Conservation (phyloP, 2,113 vertebrate species). For the Nyctereutes procyonoides region DNA sequence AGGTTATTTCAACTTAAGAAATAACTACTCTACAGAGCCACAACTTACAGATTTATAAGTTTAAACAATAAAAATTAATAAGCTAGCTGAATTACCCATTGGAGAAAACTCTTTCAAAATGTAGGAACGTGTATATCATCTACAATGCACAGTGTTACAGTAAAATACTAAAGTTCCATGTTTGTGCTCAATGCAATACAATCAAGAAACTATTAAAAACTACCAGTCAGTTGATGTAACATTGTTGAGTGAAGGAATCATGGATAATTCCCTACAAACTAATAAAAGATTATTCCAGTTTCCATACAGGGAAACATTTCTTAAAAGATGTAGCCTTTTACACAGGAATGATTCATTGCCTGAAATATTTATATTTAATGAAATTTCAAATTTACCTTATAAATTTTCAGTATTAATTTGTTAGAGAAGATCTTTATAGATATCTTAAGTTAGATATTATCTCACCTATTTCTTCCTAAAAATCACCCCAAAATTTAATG, state of each 20-base stretch:
- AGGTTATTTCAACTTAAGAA: neutral
- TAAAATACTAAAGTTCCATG: neutral
- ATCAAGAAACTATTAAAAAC: neutral
- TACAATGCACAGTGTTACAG: neutral
- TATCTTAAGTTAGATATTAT: neutral
- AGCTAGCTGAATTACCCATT: constrained; percentile 7
- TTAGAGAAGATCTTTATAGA: neutral
- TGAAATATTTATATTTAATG: neutral
- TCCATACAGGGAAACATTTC: neutral
- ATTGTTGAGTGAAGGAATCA: neutral
- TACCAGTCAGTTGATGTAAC: neutral
- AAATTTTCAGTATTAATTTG: neutral
- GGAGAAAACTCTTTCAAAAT: constrained; percentile 12
- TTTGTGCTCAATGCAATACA: neutral
- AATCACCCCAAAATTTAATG: neutral
- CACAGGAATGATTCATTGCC: neutral
- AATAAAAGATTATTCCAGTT: neutral
- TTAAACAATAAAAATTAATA: constrained; percentile 47
- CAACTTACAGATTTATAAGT: neutral
- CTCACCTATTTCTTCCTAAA: neutral
- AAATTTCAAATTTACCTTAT: neutral
- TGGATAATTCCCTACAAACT: neutral
- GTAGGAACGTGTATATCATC: neutral
- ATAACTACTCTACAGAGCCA: neutral
- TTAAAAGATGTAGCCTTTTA: neutral